phyloP scores from a whole-genome alignment of 2,113 vertebrate genomes.

The Pyxicephalus adspersus region DNA sequence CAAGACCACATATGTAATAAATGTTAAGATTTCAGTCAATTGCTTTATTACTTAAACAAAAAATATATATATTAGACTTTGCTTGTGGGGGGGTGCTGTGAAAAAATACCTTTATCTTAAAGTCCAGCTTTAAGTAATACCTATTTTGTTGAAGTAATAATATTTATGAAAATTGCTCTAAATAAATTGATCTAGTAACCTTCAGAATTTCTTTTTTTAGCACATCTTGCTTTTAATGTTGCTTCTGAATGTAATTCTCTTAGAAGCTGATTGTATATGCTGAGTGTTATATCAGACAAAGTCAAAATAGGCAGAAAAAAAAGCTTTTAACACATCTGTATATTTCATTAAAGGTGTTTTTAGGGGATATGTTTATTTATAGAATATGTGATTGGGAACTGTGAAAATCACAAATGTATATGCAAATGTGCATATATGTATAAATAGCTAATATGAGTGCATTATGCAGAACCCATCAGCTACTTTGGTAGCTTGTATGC shows the following conservation, averaged over 20 bases:
- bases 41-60: no score
- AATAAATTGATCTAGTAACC: background rate
- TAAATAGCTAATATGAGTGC: no score
- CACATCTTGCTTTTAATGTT: background rate
- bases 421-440: background rate
- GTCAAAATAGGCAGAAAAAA: background rate
- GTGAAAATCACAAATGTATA: background rate
- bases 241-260: slow-evolving; percentile 18
- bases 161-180: no score
- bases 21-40: no score
- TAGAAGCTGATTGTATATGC: background rate
- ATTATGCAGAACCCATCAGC: no score
- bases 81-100: no score
- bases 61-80: no score
- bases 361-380: background rate
- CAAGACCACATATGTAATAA: no score
- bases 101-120: no score
- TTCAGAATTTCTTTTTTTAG: background rate
- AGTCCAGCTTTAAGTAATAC: no score
- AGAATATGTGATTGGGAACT: background rate
- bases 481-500: no score
- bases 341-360: slow-evolving; percentile 1
- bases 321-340: slow-evolving; percentile 3
- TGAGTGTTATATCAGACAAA: background rate
- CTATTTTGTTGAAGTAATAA: no score